Evolutionary conservation across 35 echinoderm and acorn worm species (phyloP).

Genomic region (Ophioderma brevispina): DNA sequence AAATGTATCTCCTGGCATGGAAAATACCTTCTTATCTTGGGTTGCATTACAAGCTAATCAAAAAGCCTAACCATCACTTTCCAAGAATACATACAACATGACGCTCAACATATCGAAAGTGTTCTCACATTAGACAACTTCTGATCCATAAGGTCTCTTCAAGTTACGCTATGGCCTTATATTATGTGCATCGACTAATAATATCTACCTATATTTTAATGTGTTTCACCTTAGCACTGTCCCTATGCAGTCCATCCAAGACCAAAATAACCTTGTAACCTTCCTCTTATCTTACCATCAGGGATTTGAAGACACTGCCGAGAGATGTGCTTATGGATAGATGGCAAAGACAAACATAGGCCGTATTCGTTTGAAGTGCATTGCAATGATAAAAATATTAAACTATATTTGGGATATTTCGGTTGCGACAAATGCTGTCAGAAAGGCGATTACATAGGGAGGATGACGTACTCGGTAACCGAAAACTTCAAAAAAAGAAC

Average conservation of each 20-base stretch:
- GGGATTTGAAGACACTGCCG: conserved; percentile 24
- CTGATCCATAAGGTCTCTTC: too few species aligned
- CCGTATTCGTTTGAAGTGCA: conserved; percentile 30
- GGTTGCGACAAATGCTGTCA: conserved; percentile 71
- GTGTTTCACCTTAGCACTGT: conserved; percentile 68
- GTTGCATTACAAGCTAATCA: too few species aligned
- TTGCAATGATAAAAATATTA: conserved; percentile 47
- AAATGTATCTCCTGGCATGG: too few species aligned
- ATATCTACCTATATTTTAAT: too few species aligned
- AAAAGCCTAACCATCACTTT: too few species aligned
- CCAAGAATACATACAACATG: too few species aligned
- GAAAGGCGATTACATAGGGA: conserved; percentile 59
- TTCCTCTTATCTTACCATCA: conserved; percentile 53
- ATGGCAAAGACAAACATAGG: conserved; percentile 17
- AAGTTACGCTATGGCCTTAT: too few species aligned
- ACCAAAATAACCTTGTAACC: conserved; percentile 55
- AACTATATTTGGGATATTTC: conserved; percentile 54
- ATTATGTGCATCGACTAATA: too few species aligned
- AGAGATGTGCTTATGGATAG: conserved; percentile 41
- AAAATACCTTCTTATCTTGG: too few species aligned
- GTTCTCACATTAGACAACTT: too few species aligned
- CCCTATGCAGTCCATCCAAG: conserved; percentile 62
- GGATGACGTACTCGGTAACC: conserved; percentile 55
- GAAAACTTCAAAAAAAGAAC: conserved; percentile 47
- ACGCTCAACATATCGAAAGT: too few species aligned